Evolutionary conservation across 2,888 invertebrate species (phyloP).

Genomic region (Habrosyne pyritoides): DNA sequence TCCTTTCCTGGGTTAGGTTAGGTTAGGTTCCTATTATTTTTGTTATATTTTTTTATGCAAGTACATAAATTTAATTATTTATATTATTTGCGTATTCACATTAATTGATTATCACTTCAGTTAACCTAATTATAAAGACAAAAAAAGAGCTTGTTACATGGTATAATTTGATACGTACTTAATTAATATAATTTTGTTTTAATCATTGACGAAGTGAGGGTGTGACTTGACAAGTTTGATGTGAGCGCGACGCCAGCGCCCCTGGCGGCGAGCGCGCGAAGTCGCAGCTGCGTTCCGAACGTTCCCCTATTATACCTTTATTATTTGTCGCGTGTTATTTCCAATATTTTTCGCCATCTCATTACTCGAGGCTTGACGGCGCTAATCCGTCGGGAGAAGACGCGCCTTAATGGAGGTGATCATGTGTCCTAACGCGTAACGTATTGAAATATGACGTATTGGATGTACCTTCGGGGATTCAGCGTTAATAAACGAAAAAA

Average conservation of each 20-base stretch:
- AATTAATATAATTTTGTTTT: constrained; percentile 33
- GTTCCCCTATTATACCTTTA: constrained; percentile 63
- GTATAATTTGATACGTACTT: no score
- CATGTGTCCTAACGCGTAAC: constrained; percentile 77
- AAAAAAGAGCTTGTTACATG: no score
- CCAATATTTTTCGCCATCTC: constrained; percentile 80
- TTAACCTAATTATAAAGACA: no score
- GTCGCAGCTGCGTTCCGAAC: constrained; percentile 57
- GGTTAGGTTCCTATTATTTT: no score
- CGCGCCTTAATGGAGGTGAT: constrained; percentile 78
- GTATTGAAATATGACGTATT: constrained; percentile 80
- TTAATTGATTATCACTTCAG: no score
- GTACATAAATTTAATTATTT: no score
- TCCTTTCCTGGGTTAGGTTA: no score
- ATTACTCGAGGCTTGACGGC: constrained; percentile 70
- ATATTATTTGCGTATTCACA: no score
- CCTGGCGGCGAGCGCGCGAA: constrained; percentile 47
- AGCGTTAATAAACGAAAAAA: constrained; percentile 67
- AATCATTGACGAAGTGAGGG: constrained; percentile 34
- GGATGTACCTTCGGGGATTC: constrained; percentile 69
- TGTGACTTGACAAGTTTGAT: not conserved
- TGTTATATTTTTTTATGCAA: no score
- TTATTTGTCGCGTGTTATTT: constrained; percentile 75
- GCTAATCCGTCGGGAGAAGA: constrained; percentile 79
- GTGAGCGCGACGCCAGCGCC: constrained; percentile 50